Percentiles rank a stretch among this genome's conserved stretches.
Evolutionary conservation across 2,888 invertebrate genomes (phyloP).

Genomic region (Neria commutata): DNA sequence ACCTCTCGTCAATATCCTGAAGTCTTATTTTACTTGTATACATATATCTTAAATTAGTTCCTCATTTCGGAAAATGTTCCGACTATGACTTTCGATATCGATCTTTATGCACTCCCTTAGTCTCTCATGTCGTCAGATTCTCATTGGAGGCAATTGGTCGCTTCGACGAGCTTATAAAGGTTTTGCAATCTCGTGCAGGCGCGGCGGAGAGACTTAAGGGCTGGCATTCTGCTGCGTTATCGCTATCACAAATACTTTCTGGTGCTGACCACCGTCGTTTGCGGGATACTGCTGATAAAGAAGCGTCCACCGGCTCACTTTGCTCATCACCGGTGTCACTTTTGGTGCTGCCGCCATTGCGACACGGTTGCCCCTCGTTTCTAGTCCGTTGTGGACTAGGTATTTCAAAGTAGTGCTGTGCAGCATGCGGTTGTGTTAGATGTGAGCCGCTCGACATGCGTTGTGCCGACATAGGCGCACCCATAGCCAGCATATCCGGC

Average conservation of each 20-base stretch:
- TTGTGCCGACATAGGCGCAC: conserved; percentile 26
- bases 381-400: conserved; percentile 26
- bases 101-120: too few species aligned
- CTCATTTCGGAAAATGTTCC: too few species aligned
- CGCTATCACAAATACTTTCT: conserved; percentile 63
- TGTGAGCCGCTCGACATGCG: conserved; percentile 25
- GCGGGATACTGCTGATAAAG: conserved; percentile 51
- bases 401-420: conserved; percentile 32
- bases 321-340: conserved; percentile 8
- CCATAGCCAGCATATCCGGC: conserved; percentile 29
- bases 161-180: background rate
- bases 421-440: conserved; percentile 26
- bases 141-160: background rate
- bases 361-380: conserved; percentile 20
- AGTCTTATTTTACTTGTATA: too few species aligned
- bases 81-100: too few species aligned
- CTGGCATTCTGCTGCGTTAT: conserved; percentile 43
- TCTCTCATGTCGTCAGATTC: background rate
- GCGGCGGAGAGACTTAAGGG: background rate
- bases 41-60: too few species aligned
- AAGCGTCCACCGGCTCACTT: conserved; percentile 40
- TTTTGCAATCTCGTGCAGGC: background rate
- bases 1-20: too few species aligned
- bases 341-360: conserved; percentile 22
- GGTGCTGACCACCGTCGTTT: conserved; percentile 64